These are phyloP conservation scores for Coleophora deauratella DNA, from an alignment of 2,888 invertebrate species.

Conservation along the genomic window DNA sequence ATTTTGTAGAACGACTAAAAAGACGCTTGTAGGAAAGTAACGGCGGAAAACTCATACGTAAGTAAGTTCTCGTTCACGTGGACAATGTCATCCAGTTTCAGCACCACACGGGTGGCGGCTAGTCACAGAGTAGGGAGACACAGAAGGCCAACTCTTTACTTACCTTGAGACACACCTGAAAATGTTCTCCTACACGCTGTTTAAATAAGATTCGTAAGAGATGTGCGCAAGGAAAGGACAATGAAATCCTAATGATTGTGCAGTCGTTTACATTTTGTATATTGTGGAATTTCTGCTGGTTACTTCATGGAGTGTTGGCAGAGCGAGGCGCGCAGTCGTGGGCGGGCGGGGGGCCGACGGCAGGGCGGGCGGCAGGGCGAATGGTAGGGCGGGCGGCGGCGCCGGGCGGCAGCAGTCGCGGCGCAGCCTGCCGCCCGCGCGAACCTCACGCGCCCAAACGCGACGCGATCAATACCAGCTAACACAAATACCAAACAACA, in stretches of 20 bases:
- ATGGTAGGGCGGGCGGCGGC: slow-evolving; percentile 22
- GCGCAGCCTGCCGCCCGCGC: slow-evolving; percentile 65
- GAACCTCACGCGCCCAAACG: slow-evolving; percentile 39
- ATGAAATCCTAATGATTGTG: too few species aligned
- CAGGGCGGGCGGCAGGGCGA: slow-evolving; percentile 28
- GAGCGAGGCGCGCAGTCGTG: slow-evolving; percentile 44
- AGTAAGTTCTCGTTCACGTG: slow-evolving; percentile 32
- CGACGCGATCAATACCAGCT: slow-evolving; percentile 52
- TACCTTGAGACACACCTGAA: too few species aligned
- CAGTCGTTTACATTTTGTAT: too few species aligned
- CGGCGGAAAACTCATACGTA: too few species aligned
- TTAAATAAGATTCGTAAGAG: too few species aligned
- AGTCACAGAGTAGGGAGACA: slow-evolving; percentile 44
- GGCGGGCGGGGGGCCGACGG: slow-evolving; percentile 24
- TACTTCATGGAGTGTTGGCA: too few species aligned
- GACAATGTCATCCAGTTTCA: slow-evolving; percentile 27
- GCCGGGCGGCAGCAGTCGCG: slow-evolving; percentile 54
- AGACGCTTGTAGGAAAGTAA: too few species aligned
- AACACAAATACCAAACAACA: slow-evolving; percentile 22
- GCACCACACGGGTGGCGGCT: slow-evolving; percentile 37
- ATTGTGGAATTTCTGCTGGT: too few species aligned
- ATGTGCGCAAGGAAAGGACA: too few species aligned
- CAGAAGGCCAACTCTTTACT: too few species aligned
- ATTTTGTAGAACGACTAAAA: too few species aligned
- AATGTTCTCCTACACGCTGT: too few species aligned